Conservation (phyloP, 2,888 invertebrate genomes). For the Tenthredo scrophulariae region DNA sequence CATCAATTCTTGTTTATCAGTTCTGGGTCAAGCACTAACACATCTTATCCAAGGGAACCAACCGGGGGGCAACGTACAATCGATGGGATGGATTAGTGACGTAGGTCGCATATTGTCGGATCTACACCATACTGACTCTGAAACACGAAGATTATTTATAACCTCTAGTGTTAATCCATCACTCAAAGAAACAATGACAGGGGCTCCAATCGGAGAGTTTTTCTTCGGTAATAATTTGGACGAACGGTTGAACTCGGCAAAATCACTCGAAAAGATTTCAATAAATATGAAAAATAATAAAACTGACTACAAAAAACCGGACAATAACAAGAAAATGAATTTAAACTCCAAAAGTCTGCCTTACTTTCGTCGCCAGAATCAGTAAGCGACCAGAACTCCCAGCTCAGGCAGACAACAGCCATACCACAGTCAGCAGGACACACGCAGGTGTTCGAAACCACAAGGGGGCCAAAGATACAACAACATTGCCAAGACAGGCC, state of each 20-base stretch:
- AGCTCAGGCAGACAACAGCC: conserved; percentile 23
- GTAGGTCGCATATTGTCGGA: conserved; percentile 18
- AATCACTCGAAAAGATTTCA: not conserved
- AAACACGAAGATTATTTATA: conserved; percentile 15
- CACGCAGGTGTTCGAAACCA: conserved; percentile 8
- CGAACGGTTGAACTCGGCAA: conserved; percentile 12
- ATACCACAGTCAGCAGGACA: not conserved
- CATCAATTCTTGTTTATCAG: conserved; percentile 10
- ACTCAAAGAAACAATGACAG: not conserved
- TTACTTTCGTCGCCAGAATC: not conserved
- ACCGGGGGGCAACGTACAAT: not conserved
- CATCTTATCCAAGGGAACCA: not conserved
- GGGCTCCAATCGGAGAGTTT: conserved; percentile 19
- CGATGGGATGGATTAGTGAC: conserved; percentile 20
- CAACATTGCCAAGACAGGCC: not conserved
- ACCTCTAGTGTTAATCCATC: conserved; percentile 15
- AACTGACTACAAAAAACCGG: not conserved
- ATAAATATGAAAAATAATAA: not conserved
- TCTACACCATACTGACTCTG: conserved; percentile 17
- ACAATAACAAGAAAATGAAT: not conserved
- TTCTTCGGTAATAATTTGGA: conserved; percentile 3
- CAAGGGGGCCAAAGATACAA: conserved; percentile 14
- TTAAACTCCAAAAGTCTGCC: conserved; percentile 43
- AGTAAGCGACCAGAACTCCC: conserved; percentile 8
- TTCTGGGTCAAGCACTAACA: conserved; percentile 24